These are phyloP conservation scores for Leptinotarsa juncta DNA, from an alignment of 2,888 invertebrate species.

Conservation along the genomic window DNA sequence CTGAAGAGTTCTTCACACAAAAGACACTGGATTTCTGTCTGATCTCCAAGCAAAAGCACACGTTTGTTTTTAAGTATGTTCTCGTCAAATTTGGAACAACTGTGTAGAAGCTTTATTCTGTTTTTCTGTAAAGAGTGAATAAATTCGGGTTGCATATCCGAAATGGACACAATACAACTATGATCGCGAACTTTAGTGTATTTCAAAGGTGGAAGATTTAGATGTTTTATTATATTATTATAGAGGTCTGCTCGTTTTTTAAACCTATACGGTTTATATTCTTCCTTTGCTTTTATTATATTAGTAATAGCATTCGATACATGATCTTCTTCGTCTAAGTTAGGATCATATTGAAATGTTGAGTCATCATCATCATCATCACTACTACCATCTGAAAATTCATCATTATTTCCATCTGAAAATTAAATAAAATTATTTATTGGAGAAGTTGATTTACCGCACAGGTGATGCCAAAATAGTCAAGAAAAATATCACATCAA, in stretches of 20 bases:
- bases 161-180: neutral
- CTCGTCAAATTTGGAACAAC: constrained; percentile 11
- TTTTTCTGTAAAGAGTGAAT: neutral
- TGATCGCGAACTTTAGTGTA: constrained; percentile 11
- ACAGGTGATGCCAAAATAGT: no score
- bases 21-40: constrained; percentile 9
- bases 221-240: neutral
- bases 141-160: neutral
- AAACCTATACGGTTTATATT: neutral
- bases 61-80: constrained; percentile 16
- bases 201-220: constrained; percentile 1
- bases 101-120: constrained; percentile 6
- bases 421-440: neutral
- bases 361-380: neutral
- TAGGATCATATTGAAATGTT: constrained; percentile 5
- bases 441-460: no score
- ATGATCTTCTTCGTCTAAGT: constrained; percentile 6
- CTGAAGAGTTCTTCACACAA: constrained; percentile 14
- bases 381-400: neutral
- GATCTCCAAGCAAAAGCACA: constrained; percentile 2
- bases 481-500: no score
- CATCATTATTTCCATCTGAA: neutral
- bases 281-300: neutral
- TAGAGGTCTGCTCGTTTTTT: neutral
- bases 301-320: neutral